phyloP scores from a whole-genome alignment of 2,113 vertebrate genomes.

The Phaetusa simplex region DNA sequence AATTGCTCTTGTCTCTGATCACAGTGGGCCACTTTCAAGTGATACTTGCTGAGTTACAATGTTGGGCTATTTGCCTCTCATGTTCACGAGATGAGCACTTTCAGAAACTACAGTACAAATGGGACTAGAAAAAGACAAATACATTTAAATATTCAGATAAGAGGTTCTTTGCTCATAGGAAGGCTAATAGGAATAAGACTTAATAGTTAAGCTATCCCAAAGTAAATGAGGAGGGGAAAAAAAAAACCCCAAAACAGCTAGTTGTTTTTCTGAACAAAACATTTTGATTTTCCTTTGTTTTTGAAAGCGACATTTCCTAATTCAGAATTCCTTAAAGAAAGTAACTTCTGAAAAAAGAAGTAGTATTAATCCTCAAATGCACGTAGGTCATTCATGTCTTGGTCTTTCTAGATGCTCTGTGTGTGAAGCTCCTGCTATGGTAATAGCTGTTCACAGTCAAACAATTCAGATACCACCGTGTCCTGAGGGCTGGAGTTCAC shows the following conservation, averaged over 20 bases:
- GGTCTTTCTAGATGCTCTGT: slow-evolving; percentile 84
- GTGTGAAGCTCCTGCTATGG: slow-evolving; percentile 97
- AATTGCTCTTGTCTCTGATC: background rate
- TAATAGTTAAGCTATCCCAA: background rate
- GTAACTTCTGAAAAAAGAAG: background rate
- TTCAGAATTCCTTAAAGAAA: background rate
- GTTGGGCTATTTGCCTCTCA: background rate
- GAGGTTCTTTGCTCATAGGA: background rate
- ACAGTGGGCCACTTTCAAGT: background rate
- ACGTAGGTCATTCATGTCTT: background rate
- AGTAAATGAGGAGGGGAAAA: background rate
- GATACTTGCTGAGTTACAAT: background rate
- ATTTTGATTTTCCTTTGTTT: background rate
- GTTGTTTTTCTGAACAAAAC: background rate
- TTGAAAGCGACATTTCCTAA: background rate
- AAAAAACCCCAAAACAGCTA: no score
- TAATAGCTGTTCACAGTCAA: slow-evolving; percentile 94
- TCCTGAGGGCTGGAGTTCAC: slow-evolving; percentile 84
- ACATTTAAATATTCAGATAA: background rate
- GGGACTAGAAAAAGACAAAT: background rate
- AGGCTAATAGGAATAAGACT: background rate
- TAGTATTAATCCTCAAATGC: background rate
- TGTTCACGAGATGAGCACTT: background rate
- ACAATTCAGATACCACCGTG: slow-evolving; percentile 83
- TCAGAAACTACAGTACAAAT: background rate